Evolutionary conservation across 2,797 vertebrate species (phyloP).

Genomic region (Babyrousa celebensis): DNA sequence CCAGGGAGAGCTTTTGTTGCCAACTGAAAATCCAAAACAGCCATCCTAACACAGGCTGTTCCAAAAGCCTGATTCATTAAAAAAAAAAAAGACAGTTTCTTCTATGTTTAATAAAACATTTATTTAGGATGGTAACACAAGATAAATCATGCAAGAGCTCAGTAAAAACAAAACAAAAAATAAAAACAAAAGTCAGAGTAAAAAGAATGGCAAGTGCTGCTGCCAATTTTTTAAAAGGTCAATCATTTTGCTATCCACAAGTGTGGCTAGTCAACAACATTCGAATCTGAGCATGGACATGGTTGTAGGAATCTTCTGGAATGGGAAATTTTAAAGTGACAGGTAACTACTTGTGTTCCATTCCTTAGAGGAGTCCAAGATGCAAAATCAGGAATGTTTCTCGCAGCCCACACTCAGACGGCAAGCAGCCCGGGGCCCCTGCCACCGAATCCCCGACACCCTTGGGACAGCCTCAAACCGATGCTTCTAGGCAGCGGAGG

Average conservation of each 20-base stretch:
- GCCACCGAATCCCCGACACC: background rate
- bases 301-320: slow-evolving; percentile 81
- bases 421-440: slow-evolving; percentile 38
- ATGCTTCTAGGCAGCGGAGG: slow-evolving; percentile 68
- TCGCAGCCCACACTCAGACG: background rate
- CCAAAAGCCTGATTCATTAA: slow-evolving; percentile 22
- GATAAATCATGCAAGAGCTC: slow-evolving; percentile 92
- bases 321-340: slow-evolving; percentile 78
- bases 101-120: slow-evolving; percentile 91
- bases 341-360: slow-evolving; percentile 70
- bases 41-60: background rate
- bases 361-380: slow-evolving; percentile 66
- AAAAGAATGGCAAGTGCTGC: slow-evolving; percentile 90
- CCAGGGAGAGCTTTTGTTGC: slow-evolving; percentile 33
- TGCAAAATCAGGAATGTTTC: slow-evolving; percentile 58
- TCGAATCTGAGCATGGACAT: slow-evolving; percentile 86
- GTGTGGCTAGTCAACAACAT: slow-evolving; percentile 79
- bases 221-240: slow-evolving; percentile 87
- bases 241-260: slow-evolving; percentile 88
- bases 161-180: slow-evolving; percentile 87
- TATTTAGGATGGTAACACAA: slow-evolving; percentile 93
- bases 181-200: slow-evolving; percentile 84
- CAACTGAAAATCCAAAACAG: slow-evolving; percentile 57
- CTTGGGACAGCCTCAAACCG: slow-evolving; percentile 66
- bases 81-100: slow-evolving; percentile 67